Conservation (phyloP, 2,797 vertebrate genomes). For the Falco concolor region DNA sequence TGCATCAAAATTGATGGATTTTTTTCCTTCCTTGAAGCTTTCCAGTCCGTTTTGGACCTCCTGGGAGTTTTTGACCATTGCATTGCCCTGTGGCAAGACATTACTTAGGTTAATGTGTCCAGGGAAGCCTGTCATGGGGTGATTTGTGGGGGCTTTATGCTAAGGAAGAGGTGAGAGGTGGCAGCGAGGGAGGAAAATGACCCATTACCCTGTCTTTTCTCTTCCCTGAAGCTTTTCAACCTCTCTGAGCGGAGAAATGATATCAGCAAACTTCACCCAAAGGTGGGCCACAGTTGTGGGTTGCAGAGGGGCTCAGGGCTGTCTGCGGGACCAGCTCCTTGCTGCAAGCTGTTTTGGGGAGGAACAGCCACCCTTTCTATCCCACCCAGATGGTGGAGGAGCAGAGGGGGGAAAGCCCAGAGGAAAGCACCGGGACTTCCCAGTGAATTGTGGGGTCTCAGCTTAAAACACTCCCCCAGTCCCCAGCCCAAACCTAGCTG, state of each 20-base stretch:
- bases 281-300: conserved; percentile 76
- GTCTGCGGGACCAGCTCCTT: not conserved
- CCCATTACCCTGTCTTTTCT: not conserved
- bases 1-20: not conserved
- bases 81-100: not conserved
- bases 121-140: not conserved
- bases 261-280: conserved; percentile 88
- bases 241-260: conserved; percentile 91
- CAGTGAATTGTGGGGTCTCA: not conserved
- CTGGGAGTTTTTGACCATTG: not conserved
- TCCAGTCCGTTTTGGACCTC: not conserved
- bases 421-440: not conserved
- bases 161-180: not conserved
- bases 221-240: conserved; percentile 87
- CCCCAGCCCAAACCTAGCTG: not conserved
- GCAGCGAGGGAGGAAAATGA: not conserved
- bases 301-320: not conserved
- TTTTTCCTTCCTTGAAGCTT: not conserved
- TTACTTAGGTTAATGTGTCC: not conserved
- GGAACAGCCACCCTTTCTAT: not conserved
- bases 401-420: not conserved
- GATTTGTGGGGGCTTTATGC: not conserved
- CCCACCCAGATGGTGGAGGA: not conserved
- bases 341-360: not conserved
- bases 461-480: not conserved